Evolutionary conservation across 2,888 invertebrate genomes (phyloP), one percentile per base, ranked within the genome.

Genomic region (Anthrax anthrax): DNA sequence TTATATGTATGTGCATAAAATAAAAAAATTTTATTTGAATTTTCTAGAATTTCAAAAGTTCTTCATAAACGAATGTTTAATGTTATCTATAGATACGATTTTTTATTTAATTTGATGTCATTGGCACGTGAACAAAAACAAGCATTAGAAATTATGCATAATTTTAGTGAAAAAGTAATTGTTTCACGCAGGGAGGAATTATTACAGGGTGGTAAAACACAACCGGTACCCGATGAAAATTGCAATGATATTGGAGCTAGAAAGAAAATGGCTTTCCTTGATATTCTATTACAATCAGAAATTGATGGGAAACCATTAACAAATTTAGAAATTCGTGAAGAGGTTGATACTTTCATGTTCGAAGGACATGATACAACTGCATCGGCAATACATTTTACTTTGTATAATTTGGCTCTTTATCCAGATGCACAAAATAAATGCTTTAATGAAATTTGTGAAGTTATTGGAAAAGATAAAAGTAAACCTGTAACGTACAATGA

Each of bases 311-410:
- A 75, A 40, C 67, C 73, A 44, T 77, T 87, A 51, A 80, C 75
- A 39, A 85, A 87, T 52, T 74, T 78, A 53, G 86, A 88, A 68
- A 85, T 88, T 52, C 84, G 84, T 63, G 85, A 88, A 62, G 84
- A 88, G 72, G 86, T 86, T 1, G 84, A 86, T 58, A 87, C 86
- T 0, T 87, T 88, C 47, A 88, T 88, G 87, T 87, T 87, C 62
- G 83, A 92, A 77, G 85, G 85, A 3, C 86, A 86, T 62, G 86
- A 86, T 58, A 86, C 86, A 9, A 86, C 85, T 1, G 81, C 86
- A 12, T 85, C 91, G 27, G 90, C 84, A 2, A 84, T 88, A 53
- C 86, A 85, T 61, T 94, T 91, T 74, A 82, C 85, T 50, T 71
- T 90, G 6, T 84, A 84, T 54, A 72, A 89, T 58, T 76, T 92